Conservation (phyloP, 2,797 vertebrate genomes). For the Martes flavigula region DNA sequence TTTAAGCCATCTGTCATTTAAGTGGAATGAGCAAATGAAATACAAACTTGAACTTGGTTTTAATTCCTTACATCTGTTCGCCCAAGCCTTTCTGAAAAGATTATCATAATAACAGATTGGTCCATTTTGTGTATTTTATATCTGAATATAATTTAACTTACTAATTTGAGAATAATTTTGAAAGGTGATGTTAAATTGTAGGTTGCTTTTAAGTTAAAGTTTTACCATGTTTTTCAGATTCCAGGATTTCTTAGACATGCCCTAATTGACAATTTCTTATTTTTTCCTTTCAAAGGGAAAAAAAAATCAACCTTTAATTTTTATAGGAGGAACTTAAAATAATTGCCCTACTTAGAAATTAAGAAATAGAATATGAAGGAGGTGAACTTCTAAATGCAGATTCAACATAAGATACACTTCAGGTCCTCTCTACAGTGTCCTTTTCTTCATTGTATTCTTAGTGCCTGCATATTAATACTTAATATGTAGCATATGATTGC, state of each 20-base stretch:
- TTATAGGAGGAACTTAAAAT: slow-evolving; percentile 70
- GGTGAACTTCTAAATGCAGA: slow-evolving; percentile 60
- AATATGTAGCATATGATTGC: not conserved
- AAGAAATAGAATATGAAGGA: slow-evolving; percentile 65
- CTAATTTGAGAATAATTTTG: slow-evolving; percentile 71
- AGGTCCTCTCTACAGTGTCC: not conserved
- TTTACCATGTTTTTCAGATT: slow-evolving; percentile 64
- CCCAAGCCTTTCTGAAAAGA: slow-evolving; percentile 59
- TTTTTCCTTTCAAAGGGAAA: slow-evolving; percentile 43
- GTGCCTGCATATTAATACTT: not conserved
- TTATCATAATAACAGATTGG: slow-evolving; percentile 55
- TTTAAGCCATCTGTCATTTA: slow-evolving; percentile 68
- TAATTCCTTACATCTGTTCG: slow-evolving; percentile 56
- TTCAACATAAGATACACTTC: not conserved
- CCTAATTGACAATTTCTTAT: slow-evolving; percentile 65
- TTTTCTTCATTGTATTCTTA: not conserved
- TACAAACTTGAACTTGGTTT: slow-evolving; percentile 73
- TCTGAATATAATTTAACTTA: slow-evolving; percentile 60
- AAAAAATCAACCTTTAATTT: slow-evolving; percentile 61
- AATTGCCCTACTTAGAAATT: slow-evolving; percentile 75
- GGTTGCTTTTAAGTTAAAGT: slow-evolving; percentile 70
- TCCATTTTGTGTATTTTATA: slow-evolving; percentile 65
- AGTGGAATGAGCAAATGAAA: slow-evolving; percentile 64
- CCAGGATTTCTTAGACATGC: slow-evolving; percentile 44
- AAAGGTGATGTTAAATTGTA: slow-evolving; percentile 73